Evolutionary conservation across 2,113 vertebrate genomes (phyloP).

Genomic region (Onychostoma macrolepis): DNA sequence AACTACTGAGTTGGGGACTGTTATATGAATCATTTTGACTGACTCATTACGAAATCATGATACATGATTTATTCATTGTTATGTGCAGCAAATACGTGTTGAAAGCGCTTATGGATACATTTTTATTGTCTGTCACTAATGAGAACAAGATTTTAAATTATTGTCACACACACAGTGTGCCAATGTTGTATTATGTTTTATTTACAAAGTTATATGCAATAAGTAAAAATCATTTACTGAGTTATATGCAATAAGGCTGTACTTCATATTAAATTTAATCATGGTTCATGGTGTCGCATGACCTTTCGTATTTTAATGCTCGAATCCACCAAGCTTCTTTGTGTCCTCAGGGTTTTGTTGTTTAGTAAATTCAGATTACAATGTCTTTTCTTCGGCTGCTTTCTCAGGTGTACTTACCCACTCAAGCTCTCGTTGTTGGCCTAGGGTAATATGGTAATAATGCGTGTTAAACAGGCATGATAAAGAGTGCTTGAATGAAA

Average conservation of each 20-base stretch:
- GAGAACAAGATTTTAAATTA: neutral
- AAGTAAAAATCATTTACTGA: neutral
- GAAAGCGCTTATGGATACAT: neutral
- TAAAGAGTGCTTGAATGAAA: slow-evolving; percentile 37
- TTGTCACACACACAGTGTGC: neutral
- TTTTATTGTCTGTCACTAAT: neutral
- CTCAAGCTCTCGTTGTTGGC: slow-evolving; percentile 10
- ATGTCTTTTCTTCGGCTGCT: neutral
- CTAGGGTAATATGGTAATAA: slow-evolving; percentile 24
- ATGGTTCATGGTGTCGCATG: neutral
- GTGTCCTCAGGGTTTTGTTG: neutral
- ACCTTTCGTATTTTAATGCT: neutral
- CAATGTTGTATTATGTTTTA: neutral
- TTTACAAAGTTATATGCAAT: neutral
- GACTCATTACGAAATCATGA: neutral
- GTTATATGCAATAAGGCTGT: neutral
- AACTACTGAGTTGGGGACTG: neutral
- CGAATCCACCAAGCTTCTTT: neutral
- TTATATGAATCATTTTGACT: neutral
- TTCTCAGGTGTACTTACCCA: slow-evolving; percentile 29
- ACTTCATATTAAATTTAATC: neutral
- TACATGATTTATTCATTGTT: neutral
- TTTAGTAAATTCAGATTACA: slow-evolving; percentile 1
- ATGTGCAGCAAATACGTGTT: neutral
- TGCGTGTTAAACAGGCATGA: slow-evolving; percentile 45